These are phyloP conservation scores for Cloeon dipterum DNA, from an alignment of 2,888 invertebrate species.

Conservation along the genomic window DNA sequence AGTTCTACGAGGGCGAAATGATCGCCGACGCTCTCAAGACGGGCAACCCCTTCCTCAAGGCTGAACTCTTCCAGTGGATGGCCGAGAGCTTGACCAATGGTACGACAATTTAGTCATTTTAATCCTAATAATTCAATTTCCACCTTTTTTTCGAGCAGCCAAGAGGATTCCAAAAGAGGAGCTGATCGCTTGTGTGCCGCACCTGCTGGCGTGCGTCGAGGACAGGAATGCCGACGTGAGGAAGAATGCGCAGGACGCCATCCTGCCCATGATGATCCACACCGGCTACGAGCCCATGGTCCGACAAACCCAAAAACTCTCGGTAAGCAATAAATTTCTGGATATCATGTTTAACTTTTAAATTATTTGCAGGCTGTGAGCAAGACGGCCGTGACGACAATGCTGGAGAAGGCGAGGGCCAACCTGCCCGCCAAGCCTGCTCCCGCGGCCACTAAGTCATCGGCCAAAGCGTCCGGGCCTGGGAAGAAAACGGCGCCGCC, in stretches of 20 bases:
- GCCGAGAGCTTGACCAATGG: constrained; percentile 53
- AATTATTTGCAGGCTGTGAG: background rate
- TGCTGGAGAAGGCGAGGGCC: constrained; percentile 65
- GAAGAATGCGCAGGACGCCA: constrained; percentile 71
- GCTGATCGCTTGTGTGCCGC: constrained; percentile 47
- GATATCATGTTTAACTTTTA: no score
- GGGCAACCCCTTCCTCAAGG: constrained; percentile 61
- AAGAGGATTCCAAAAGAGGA: constrained; percentile 66
- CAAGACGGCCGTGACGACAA: constrained; percentile 44
- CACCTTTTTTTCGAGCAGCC: constrained; percentile 21
- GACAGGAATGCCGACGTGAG: constrained; percentile 82
- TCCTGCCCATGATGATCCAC: constrained; percentile 82
- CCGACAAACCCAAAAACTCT: constrained; percentile 51
- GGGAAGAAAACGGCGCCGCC: no score
- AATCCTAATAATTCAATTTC: no score
- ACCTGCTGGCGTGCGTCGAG: constrained; percentile 60
- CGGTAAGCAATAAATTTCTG: constrained; percentile 32
- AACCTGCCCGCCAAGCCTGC: constrained; percentile 57
- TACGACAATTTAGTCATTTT: no score
- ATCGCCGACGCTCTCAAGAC: constrained; percentile 63
- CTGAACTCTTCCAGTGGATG: constrained; percentile 69
- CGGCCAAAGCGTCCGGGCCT: background rate
- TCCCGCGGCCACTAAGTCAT: constrained; percentile 2
- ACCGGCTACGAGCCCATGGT: constrained; percentile 61
- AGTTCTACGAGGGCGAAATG: constrained; percentile 75